Base-by-base conservation (phyloP, 2,797 vertebrate genomes). In the Pachyuromys duprasi region DNA sequence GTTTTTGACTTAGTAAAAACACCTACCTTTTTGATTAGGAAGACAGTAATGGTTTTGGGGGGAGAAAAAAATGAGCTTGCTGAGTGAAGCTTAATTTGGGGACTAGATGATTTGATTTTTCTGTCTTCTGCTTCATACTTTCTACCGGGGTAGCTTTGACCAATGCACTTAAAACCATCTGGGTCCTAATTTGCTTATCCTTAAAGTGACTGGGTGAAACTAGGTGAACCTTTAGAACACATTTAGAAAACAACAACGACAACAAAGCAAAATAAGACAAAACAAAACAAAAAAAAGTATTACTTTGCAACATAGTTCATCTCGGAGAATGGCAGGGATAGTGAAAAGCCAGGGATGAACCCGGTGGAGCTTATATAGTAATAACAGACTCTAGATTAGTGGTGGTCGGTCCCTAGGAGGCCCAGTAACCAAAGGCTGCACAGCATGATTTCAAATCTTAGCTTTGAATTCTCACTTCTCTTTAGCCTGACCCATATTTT, bases 1-100 rank as follows among this genome's bases (percentile, higher is more conserved):
- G 8, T 93, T 20, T 95, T 18, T 84, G 24, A 9, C 53, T 93
- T 86, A 74, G 36, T 20, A 84, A 79, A 95, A 84, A 70, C 65
- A 67, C 63, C 6, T 67, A 24, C 26, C 28, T 6, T 60, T 78
- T 36, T 62, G n/a, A 88, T 86, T 86, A 83, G 76, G 53, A 95
- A 26, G 24, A 90, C 90, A 89, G 45, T 26, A 72, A 31, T 90
- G 15, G 26, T 96, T 93, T 62, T 53, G 49, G 78, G 75, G 65
- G 24, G 17, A 92, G 15, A 57, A 95, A 83, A 89, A 2, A 88
- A 72, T 42, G 42, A 20, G 22, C 1, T 39, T 15, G 36, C 72
- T 31, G 55, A 88, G 75, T 72, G 31, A 86, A 63, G 24, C 82
- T 1, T 78, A 28, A 28, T 70, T 91, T 74, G 49, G n/a, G 31